phyloP scores from a whole-genome alignment of 2,113 vertebrate species.

The Chaetorhynchus papuensis region DNA sequence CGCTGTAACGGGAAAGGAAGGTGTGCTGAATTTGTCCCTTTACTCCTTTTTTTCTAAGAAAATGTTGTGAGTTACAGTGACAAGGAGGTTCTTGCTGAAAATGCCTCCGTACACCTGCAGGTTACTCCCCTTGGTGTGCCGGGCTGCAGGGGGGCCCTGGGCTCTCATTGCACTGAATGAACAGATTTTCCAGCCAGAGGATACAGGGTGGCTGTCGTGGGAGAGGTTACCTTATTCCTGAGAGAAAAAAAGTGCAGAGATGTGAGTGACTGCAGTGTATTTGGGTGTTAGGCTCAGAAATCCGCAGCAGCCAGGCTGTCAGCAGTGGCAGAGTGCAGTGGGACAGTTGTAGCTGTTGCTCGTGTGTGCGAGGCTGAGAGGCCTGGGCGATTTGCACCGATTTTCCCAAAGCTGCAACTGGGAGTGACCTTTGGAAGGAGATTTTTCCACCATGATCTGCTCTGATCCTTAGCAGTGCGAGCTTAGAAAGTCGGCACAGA shows the following conservation, averaged over 20 bases:
- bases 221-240: not conserved
- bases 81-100: not conserved
- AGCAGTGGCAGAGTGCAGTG: not conserved
- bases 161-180: not conserved
- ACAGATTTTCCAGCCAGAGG: not conserved
- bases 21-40: not conserved
- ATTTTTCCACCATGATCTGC: not conserved
- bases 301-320: not conserved
- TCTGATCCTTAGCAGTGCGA: not conserved
- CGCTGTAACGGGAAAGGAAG: rapidly evolving
- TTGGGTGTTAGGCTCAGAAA: not conserved
- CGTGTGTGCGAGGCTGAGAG: not conserved
- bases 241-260: not conserved
- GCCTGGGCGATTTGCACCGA: rapidly evolving
- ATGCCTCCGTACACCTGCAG: rapidly evolving
- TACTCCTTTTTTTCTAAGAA: not conserved
- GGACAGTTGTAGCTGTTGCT: not conserved
- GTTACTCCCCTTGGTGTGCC: not conserved
- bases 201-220: not conserved
- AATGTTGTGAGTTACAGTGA: not conserved
- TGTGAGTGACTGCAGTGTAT: not conserved
- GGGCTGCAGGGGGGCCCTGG: not conserved
- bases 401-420: not conserved
- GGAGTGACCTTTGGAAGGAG: conserved; percentile 7
- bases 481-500: conserved; percentile 17